Evolutionary conservation across 92 coral and sea anemone species (phyloP), one percentile per base, ranked within the genome.

Genomic region (Umimayanthus chanpuru): DNA sequence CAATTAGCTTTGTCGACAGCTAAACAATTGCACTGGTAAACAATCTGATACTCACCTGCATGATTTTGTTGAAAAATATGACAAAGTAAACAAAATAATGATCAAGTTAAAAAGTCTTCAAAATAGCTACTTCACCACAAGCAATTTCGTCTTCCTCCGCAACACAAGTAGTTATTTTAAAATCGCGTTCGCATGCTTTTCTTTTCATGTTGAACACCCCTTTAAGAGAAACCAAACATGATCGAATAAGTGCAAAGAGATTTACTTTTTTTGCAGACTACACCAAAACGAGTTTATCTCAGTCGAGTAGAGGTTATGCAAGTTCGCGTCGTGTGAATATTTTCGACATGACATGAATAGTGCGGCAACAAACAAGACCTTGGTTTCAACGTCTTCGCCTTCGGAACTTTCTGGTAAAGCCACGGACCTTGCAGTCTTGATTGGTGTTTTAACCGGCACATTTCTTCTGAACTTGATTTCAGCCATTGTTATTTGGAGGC

Each of bases 401-500:
- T 15, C 71, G 30, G 61, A 78, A 44, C 20, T 25, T 39, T 65
- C 61, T 41, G 78, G 26, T 1, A 50, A 88, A 4, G 66, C 36
- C 32, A 50, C 80, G 2, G 81, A 91, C 58, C 70, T 91, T 77
- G 76, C 85, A 39, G 18, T 85, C 8, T 40, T 92, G 91, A 90
- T 78, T 0, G 77, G 79, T 40, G 81, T 94, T 29, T 91, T 92
- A 28, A 61, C 84, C 44, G 9, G 87, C 18, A 91, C 97, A 26
- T 88, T 94, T 49, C 28, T 91, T 21, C 82, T 92, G 12, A 96
- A 94, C 89, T 90, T 85, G 18, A 50, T 92, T 2, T 92, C 97
- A 82, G 93, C 93, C 14, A 58, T 96, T 23, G 96, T 94, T 25
- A 88, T 96, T 81, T 89, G 98, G 94, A 90, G 90, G 75, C 89